Base-by-base conservation (phyloP, 2,113 vertebrate genomes). In the Salvelinus sp. region DNA sequence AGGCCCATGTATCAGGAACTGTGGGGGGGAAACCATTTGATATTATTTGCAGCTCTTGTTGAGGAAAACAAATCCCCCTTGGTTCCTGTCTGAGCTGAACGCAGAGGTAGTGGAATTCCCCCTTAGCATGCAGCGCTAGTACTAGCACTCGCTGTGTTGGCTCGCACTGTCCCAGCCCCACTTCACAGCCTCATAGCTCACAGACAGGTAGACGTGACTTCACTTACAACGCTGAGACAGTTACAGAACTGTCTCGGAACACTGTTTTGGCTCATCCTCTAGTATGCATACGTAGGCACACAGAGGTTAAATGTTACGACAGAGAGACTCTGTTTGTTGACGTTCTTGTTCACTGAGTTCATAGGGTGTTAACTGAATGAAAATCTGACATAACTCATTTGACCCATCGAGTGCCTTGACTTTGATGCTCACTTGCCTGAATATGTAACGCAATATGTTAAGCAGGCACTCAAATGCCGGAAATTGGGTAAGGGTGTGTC, bases 101-200 rank as follows among this genome's bases (percentile, higher is more conserved):
- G 58, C 77, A 50, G 69, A 76, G 48, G 60, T 85, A 78, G 84
- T 82, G 75, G 82, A 83, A 79, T 79, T 69, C 76, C 76, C 75
- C 57, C 27, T 77, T 82, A 84, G 74, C 69, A 82, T 77, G 70
- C 73, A 69, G 48, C 33, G 79, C 82, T 81, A 77, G 82, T 69
- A 18, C 14, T 54, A 54, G 50, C 50, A 54, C 50, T 54, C 38
- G 38, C 50, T 67, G 69, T 73, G 33, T n/a, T 72, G 80, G 64
- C 73, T 77, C 80, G 69, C 76, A 73, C 74, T 84, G 69, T 54
- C 33, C 27, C 81, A 83, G 79, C 70, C 50, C 70, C 77, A 81
- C 77, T 85, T 87, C 89, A 89, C 68, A 81, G 85, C 79, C 77
- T 75, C 88, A 88, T 57, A 80, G 84, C 80, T 79, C 76, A 30